A percentile compares a stretch with the other conserved stretches of the same genome.
These are phyloP conservation scores for Ceratitis capitata DNA, from an alignment of 1,140 invertebrate species.

Conservation along the genomic window DNA sequence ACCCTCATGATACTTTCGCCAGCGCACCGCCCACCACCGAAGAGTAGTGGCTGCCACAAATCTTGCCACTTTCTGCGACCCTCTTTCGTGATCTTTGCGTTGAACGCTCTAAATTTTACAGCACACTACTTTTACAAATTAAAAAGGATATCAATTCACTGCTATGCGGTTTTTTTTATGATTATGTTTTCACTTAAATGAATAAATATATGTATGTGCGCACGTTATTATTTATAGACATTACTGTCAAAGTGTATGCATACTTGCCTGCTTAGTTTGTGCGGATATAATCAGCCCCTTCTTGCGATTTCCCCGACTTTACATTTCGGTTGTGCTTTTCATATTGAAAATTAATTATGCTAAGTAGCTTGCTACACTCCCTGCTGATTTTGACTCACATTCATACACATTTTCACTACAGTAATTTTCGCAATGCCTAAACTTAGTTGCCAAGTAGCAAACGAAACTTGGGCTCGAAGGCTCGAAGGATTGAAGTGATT, in stretches of 20 bases:
- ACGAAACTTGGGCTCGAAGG: background rate
- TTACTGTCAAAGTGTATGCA: background rate
- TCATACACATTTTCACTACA: background rate
- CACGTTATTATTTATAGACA: background rate
- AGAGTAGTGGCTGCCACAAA: background rate
- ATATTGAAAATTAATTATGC: constrained; percentile 23
- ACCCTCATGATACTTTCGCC: background rate
- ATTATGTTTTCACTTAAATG: background rate
- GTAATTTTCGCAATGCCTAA: background rate
- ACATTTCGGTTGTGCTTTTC: constrained; percentile 11
- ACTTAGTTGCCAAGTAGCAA: background rate
- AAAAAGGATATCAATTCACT: constrained; percentile 6
- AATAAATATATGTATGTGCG: background rate
- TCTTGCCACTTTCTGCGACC: background rate
- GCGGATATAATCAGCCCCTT: background rate
- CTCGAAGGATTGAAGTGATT: background rate
- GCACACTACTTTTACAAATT: constrained; percentile 4
- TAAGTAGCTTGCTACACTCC: background rate
- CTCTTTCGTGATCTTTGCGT: background rate
- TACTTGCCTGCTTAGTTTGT: background rate
- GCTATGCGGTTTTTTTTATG: background rate
- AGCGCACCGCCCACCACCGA: background rate
- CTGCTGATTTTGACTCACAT: background rate
- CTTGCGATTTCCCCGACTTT: background rate
- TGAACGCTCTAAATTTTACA: background rate